These are phyloP conservation scores for Forbesichthys agassizii DNA, from an alignment of 2,113 vertebrate genomes.

Conservation along the genomic window DNA sequence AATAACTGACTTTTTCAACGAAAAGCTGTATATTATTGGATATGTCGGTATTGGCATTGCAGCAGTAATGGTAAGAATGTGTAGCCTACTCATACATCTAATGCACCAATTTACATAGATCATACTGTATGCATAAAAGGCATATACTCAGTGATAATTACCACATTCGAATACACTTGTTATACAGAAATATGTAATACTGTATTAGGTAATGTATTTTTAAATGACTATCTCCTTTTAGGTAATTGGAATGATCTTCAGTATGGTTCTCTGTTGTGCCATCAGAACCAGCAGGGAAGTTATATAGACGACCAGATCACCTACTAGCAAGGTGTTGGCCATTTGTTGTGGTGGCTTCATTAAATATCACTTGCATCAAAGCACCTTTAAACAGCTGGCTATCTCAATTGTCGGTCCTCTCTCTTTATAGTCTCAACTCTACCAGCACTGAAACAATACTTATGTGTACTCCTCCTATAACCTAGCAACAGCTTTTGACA, in stretches of 20 bases:
- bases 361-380: constrained; percentile 4
- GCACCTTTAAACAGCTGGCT: neutral
- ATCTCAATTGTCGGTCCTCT: constrained; percentile 28
- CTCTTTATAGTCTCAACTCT: constrained; percentile 21
- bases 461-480: constrained; percentile 16
- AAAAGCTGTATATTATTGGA: constrained; percentile 87
- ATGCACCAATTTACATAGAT: neutral
- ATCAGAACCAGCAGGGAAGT: constrained; percentile 91
- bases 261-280: constrained; percentile 95
- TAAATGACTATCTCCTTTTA: constrained; percentile 55
- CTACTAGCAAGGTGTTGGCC: constrained; percentile 17
- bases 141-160: neutral
- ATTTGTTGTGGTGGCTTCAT: constrained; percentile 22
- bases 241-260: constrained; percentile 97
- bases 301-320: constrained; percentile 73
- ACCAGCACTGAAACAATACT: constrained; percentile 38
- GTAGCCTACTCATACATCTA: neutral
- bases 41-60: constrained; percentile 89
- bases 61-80: constrained; percentile 86
- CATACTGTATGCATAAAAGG: neutral
- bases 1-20: constrained; percentile 82
- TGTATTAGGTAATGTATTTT: too few relatives aligned
- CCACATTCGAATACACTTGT: neutral
- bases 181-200: neutral
- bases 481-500: constrained; percentile 21